Base-by-base conservation (phyloP, 2,888 invertebrate species). In the Julus scanicus region DNA sequence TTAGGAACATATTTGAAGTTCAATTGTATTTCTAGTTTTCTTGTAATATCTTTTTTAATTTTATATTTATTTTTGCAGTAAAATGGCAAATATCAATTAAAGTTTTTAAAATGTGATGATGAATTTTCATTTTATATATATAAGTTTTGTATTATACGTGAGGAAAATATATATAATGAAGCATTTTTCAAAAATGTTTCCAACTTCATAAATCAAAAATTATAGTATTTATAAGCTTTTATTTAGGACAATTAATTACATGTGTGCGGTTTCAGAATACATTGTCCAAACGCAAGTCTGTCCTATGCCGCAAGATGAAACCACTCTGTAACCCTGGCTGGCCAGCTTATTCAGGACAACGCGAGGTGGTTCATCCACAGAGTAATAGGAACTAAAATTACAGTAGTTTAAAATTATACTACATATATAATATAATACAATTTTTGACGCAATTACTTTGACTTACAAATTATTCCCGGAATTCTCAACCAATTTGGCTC, bases 281-380 rank as follows among this genome's bases (percentile, higher is more conserved):
- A 93, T 90, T n/a, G 93, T 93, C 93, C 93, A 93, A n/a, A 93
- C 91, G 90, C 93, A 93, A 0, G 93, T 93, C 90, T 93, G 93
- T 44, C 93, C 93, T 40, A 93, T 91, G 13, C 93, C 93, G 85
- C 93, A 91, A 91, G 92, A 92, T 13, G 91, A 91, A 4, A 93
- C 90, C 2, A 93, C 91, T 84, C 89, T 90, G 90, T 92, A 93
- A 0, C 93, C 93, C 53, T 89, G 90, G 86, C 90, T 88, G 89
- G 93, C 93, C 87, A 93, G 90, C 89, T 91, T 91, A 90, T 93
- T 91, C 88, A 93, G 90, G 13, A 93, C 92, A n/a, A 91, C 87
- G 44, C 93, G 90, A 6, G 93, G 93, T 40, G 92, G 90, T 87
- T 92, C 91, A 29, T 90, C 90, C 11, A 92, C 91, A 49, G 90